Evolutionary conservation across 2,888 invertebrate species (phyloP).

Genomic region (Pheosia tremula): DNA sequence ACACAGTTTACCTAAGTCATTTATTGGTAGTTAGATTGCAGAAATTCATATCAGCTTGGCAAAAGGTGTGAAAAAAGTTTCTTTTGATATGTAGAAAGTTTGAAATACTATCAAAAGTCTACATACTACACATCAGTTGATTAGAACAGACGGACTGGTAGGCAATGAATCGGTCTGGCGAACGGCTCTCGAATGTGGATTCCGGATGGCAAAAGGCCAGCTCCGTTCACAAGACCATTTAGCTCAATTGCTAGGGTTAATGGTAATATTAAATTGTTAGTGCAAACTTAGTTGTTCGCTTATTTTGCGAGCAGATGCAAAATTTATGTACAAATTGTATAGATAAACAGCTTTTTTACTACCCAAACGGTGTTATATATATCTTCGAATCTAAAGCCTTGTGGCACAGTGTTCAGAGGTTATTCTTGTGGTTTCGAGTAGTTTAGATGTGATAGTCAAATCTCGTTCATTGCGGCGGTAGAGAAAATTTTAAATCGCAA

Average conservation of each 20-base stretch:
- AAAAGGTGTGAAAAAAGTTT: too few species aligned
- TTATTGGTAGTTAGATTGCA: too few species aligned
- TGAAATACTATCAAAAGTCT: too few species aligned
- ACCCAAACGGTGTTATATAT: background rate
- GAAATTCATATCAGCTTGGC: too few species aligned
- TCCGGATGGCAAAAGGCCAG: constrained; percentile 5
- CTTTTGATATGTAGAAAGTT: too few species aligned
- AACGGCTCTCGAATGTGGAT: background rate
- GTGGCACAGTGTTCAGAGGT: too few species aligned
- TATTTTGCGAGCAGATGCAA: background rate
- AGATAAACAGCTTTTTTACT: background rate
- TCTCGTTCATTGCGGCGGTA: too few species aligned
- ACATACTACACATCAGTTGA: background rate
- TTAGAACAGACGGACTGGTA: background rate
- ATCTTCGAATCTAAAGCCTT: background rate
- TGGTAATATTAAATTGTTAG: constrained; percentile 2
- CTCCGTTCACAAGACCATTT: constrained; percentile 2
- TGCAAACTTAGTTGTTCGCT: background rate
- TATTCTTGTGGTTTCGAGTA: too few species aligned
- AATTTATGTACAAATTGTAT: background rate
- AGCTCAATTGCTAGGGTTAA: constrained; percentile 2
- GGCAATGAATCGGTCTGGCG: background rate
- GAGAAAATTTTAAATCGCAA: background rate
- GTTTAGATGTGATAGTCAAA: too few species aligned
- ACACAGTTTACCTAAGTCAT: too few species aligned